Evolutionary conservation across 2,797 vertebrate genomes (phyloP).

Genomic region (Anas georgica): DNA sequence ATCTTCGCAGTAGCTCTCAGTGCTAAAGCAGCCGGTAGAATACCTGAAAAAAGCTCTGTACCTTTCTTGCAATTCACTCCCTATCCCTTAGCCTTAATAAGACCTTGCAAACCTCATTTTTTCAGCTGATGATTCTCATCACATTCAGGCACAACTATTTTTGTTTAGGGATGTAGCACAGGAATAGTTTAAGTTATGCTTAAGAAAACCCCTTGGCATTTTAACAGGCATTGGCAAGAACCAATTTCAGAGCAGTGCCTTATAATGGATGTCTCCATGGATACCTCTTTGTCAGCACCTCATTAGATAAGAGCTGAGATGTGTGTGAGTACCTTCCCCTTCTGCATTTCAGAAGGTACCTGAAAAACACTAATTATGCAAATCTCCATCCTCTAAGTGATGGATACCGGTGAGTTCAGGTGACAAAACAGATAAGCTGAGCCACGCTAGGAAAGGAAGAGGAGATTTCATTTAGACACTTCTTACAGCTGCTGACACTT

Average conservation of each 20-base stretch:
- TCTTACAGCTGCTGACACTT: neutral
- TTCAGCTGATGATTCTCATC: neutral
- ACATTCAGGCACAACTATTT: neutral
- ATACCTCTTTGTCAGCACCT: slow-evolving; percentile 60
- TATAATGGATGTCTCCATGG: slow-evolving; percentile 63
- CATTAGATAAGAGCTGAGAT: slow-evolving; percentile 34
- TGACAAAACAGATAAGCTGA: slow-evolving; percentile 3
- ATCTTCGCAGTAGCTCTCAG: neutral
- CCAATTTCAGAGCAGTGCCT: slow-evolving; percentile 24
- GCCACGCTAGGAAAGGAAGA: neutral
- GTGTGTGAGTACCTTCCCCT: neutral
- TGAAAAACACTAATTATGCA: slow-evolving; percentile 59
- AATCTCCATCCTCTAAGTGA: slow-evolving; percentile 21
- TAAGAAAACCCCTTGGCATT: slow-evolving; percentile 55
- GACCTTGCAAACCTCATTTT: neutral
- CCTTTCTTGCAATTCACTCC: neutral
- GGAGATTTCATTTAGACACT: neutral
- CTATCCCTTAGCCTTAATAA: neutral
- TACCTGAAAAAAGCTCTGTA: neutral
- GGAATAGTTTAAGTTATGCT: slow-evolving; percentile 30
- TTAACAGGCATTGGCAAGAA: slow-evolving; percentile 38
- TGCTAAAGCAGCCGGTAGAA: rapidly evolving
- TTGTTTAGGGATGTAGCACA: slow-evolving; percentile 31
- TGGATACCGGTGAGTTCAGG: neutral
- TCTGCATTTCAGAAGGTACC: slow-evolving; percentile 20